Evolutionary conservation across 2,888 invertebrate genomes (phyloP), one percentile per base, ranked within the genome.

Genomic region (Bursaphelenchus okinawaensis): DNA sequence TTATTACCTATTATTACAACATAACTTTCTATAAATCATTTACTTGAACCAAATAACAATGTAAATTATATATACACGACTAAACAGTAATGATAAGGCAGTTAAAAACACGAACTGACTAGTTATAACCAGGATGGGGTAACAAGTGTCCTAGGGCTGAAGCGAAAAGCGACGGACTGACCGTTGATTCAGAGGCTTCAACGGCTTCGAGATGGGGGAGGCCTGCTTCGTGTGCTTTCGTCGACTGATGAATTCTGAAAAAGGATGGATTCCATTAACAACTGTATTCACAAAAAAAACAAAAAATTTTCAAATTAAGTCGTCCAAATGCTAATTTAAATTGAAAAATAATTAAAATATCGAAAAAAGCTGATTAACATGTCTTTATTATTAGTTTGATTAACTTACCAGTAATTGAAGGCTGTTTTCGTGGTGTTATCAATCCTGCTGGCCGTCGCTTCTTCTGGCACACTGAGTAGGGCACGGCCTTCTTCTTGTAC

Each of bases 241-340:
- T 3, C 60, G 60, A 24, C 24, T n/a, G 16, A 59, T 59, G 51
- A n/a, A 50, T 16, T 16, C 60, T 59, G 51, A 51, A 51, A 50
- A 23, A 29, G 40, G 19, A 27, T 16, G 19, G 20, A 1, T n/a
- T 40, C n/a, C 12, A 16, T 40, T n/a, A 40, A 16, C 40, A 19
- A 19, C 9, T 40, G 12, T 40, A 19, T 40, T 12, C 40, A 16
- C n/a, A 40, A 16, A 40, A 19, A 40, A 16, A 9, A 19, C 9
- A 19, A 40, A 16, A 9, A 40, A 19, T 40, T 40, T 40, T 40
- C 40, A 40, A 40, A 40, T 40, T n/a, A 40, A 40, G n/a, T 9
- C 40, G 40, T 40, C 40, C 40, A 40, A 9, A 16, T 40, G 9
- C 40, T 12, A 40, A 40, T 40, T n/a, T n/a, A 40, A 40, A 40